phyloP scores from a whole-genome alignment of 2,888 invertebrate species.

The Athrips mouffetella region DNA sequence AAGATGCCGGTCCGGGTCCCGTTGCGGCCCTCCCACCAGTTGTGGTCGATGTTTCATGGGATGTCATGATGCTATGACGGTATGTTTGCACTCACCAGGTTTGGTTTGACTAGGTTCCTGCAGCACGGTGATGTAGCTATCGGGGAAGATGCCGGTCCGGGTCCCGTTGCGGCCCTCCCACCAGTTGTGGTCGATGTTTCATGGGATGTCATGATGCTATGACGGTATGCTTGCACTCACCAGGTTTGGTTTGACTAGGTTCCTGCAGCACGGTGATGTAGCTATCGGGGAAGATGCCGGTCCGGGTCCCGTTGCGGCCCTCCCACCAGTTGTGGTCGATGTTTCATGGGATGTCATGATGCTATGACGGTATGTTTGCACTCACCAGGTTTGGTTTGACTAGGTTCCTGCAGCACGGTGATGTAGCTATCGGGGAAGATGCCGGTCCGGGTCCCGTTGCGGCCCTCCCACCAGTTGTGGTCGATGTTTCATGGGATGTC shows the following conservation, averaged over 20 bases:
- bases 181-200: constrained; percentile 95
- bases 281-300: constrained; percentile 95
- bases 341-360: no score
- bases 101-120: constrained; percentile 86
- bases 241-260: constrained; percentile 83
- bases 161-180: constrained; percentile 91
- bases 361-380: no score
- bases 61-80: no score
- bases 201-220: no score
- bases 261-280: constrained; percentile 92
- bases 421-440: constrained; percentile 97
- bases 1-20: constrained; percentile 94
- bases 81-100: no score
- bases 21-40: constrained; percentile 94
- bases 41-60: no score
- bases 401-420: constrained; percentile 88
- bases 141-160: constrained; percentile 95
- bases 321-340: constrained; percentile 99
- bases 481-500: no score
- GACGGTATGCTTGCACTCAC: no score
- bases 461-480: constrained; percentile 97
- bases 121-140: constrained; percentile 91
- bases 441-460: constrained; percentile 88
- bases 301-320: constrained; percentile 87
- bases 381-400: no score